phyloP scores from a whole-genome alignment of 2,888 invertebrate genomes.

The Drosophila nr. fundita region DNA sequence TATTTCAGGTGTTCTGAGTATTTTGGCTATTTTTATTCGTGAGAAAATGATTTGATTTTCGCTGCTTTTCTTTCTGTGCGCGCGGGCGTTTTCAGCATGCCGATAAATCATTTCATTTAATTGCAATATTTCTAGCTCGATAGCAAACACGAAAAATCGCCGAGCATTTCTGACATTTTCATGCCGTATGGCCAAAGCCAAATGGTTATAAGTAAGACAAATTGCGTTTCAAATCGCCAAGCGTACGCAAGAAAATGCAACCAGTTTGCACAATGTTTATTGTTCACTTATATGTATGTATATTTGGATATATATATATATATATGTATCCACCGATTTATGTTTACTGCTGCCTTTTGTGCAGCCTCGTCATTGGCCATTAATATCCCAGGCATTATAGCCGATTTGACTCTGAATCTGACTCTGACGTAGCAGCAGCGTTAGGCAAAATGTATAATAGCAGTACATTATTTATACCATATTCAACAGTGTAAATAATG shows the following conservation, averaged over 20 bases:
- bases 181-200: constrained; percentile 31
- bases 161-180: constrained; percentile 59
- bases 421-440: constrained; percentile 30
- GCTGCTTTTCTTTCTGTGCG: constrained; percentile 2
- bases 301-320: constrained; percentile 12
- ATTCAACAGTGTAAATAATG: constrained; percentile 70
- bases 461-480: constrained; percentile 67
- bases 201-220: constrained; percentile 59
- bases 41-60: background rate
- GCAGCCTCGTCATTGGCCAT: constrained; percentile 56
- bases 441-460: constrained; percentile 45
- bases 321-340: constrained; percentile 13
- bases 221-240: constrained; percentile 58
- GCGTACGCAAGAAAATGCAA: constrained; percentile 62
- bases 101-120: constrained; percentile 73
- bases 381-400: constrained; percentile 54
- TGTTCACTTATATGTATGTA: constrained; percentile 19
- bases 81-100: constrained; percentile 53
- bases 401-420: constrained; percentile 20
- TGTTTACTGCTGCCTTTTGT: constrained; percentile 13
- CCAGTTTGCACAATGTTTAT: constrained; percentile 69
- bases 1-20: constrained; percentile 64
- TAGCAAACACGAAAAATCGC: constrained; percentile 39
- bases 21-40: constrained; percentile 46
- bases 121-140: constrained; percentile 69